Evolutionary conservation across 1,140 invertebrate genomes (phyloP).

Genomic region (Drosophila ohnishii): DNA sequence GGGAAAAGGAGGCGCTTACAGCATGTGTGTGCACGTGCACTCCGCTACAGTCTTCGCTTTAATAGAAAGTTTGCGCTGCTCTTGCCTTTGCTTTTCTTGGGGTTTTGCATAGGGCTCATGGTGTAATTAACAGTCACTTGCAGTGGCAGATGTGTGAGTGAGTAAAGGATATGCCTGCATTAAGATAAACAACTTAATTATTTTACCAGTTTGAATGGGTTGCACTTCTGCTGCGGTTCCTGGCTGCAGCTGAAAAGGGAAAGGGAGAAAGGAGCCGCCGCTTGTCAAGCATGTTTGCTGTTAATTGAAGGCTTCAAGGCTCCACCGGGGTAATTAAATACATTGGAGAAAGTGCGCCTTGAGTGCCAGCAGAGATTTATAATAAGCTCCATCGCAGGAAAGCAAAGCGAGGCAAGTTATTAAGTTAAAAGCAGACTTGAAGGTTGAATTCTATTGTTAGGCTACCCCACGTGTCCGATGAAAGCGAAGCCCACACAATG

Average conservation of each 20-base stretch:
- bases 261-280: constrained; percentile 31
- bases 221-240: constrained; percentile 58
- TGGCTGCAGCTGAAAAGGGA: constrained; percentile 1
- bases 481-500: constrained; percentile 2
- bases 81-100: constrained; percentile 36
- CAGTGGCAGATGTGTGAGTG: constrained; percentile 32
- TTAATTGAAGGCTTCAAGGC: constrained; percentile 50
- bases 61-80: constrained; percentile 73
- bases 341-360: constrained; percentile 10
- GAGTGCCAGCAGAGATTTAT: constrained; percentile 11
- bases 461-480: background rate
- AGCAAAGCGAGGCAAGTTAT: background rate
- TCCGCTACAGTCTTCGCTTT: constrained; percentile 48
- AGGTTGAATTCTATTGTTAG: background rate
- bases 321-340: constrained; percentile 64
- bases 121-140: constrained; percentile 79
- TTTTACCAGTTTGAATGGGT: constrained; percentile 48
- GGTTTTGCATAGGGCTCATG: constrained; percentile 67
- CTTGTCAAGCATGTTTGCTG: constrained; percentile 22
- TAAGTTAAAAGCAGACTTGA: background rate
- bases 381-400: background rate
- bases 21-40: constrained; percentile 22
- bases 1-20: background rate
- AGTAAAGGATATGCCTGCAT: constrained; percentile 61
- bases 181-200: constrained; percentile 81